Conservation (phyloP, 2,797 vertebrate species). For the Chaenodraco wilsoni region DNA sequence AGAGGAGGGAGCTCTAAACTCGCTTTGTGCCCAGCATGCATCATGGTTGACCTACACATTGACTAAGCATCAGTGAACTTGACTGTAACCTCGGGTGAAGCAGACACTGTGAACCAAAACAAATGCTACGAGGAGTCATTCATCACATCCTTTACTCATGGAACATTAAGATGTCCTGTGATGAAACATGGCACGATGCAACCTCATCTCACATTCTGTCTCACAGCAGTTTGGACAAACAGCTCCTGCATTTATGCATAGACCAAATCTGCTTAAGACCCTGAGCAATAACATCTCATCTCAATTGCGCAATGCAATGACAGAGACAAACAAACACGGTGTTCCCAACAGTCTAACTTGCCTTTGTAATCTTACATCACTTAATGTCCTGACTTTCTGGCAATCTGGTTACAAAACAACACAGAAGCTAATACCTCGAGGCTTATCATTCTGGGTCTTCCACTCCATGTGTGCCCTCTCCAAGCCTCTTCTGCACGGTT, state of each 20-base stretch:
- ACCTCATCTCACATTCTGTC: conserved; percentile 9
- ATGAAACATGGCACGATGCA: conserved; percentile 29
- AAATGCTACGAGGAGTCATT: conserved; percentile 28
- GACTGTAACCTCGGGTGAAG: conserved; percentile 43
- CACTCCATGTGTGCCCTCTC: conserved; percentile 20
- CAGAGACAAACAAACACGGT: conserved; percentile 5
- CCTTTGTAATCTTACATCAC: conserved; percentile 18
- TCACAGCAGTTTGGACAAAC: conserved; percentile 16
- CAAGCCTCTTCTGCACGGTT: conserved; percentile 14
- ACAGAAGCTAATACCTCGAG: conserved; percentile 19
- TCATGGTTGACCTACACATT: conserved; percentile 76
- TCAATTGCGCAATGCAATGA: conserved; percentile 7
- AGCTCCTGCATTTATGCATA: conserved; percentile 14
- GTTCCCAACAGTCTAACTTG: conserved; percentile 1
- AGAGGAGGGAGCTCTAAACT: conserved; percentile 53
- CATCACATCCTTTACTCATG: conserved; percentile 12
- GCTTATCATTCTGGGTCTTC: conserved; percentile 36
- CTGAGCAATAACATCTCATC: not conserved
- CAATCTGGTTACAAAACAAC: conserved; percentile 34
- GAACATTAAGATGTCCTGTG: conserved; percentile 13
- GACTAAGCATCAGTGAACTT: conserved; percentile 70
- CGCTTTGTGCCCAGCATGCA: conserved; percentile 51
- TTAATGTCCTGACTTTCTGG: conserved; percentile 36
- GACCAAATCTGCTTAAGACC: not conserved
- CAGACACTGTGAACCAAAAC: conserved; percentile 46